A percentile compares a stretch with the other conserved stretches of the same genome.
These are phyloP conservation scores for Anoplophora glabripennis DNA, from an alignment of 1,140 invertebrate species.

Conservation along the genomic window DNA sequence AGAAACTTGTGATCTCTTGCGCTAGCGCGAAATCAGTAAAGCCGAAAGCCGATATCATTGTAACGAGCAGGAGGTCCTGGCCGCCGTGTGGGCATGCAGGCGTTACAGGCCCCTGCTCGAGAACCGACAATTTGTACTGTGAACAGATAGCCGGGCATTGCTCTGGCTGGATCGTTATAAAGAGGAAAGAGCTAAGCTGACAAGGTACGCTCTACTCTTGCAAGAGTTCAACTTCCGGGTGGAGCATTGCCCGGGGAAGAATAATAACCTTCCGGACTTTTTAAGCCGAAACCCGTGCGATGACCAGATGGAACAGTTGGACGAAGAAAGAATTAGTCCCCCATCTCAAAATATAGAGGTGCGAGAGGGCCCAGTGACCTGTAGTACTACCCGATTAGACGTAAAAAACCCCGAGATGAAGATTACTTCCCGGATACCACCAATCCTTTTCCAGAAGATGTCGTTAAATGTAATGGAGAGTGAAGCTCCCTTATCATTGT, in stretches of 20 bases:
- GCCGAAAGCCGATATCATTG: constrained; percentile 19
- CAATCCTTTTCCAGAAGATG: no score
- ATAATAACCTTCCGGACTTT: constrained; percentile 34
- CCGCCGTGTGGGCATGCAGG: constrained; percentile 47
- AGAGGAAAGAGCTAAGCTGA: constrained; percentile 34
- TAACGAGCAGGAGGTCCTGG: constrained; percentile 49
- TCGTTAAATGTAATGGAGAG: no score
- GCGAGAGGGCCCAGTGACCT: no score
- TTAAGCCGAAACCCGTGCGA: constrained; percentile 11
- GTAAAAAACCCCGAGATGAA: no score
- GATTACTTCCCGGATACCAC: no score
- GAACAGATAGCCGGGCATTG: constrained; percentile 18
- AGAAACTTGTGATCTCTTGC: constrained; percentile 18
- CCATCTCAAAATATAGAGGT: no score
- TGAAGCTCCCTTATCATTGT: no score
- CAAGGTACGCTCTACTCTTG: constrained; percentile 34
- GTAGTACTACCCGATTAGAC: no score
- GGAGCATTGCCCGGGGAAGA: constrained; percentile 27
- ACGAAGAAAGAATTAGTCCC: no score
- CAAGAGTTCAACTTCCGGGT: constrained; percentile 33
- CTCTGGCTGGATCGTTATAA: constrained; percentile 32
- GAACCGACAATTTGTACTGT: constrained; percentile 23
- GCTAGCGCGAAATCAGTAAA: constrained; percentile 14
- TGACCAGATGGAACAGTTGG: background rate
- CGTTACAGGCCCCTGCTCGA: constrained; percentile 41